Conservation (phyloP, 2,797 vertebrate species). For the Centropyge bicolor region DNA sequence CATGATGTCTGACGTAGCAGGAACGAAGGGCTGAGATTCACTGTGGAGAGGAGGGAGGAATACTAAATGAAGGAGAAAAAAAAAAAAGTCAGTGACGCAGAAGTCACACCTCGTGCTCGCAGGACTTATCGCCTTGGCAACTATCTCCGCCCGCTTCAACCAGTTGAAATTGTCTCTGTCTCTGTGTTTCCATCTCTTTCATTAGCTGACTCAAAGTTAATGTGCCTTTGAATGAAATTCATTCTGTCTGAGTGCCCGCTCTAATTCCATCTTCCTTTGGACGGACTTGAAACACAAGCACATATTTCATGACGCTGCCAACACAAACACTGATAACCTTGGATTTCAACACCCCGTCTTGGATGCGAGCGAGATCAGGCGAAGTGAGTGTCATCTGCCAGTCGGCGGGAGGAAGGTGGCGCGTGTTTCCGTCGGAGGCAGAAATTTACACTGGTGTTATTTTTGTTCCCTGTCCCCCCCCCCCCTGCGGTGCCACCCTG, state of each 20-base stretch:
- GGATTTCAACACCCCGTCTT: constrained; percentile 34
- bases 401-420: constrained; percentile 6
- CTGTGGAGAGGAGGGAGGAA: constrained; percentile 51
- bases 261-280: constrained; percentile 55
- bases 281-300: constrained; percentile 54
- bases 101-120: constrained; percentile 73
- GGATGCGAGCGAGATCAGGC: constrained; percentile 23
- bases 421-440: constrained; percentile 27
- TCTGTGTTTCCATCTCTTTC: constrained; percentile 55
- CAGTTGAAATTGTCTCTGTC: constrained; percentile 56
- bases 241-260: constrained; percentile 53
- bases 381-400: constrained; percentile 36
- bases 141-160: constrained; percentile 59
- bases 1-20: constrained; percentile 53
- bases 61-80: constrained; percentile 46
- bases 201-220: constrained; percentile 76
- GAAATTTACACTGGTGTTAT: constrained; percentile 70
- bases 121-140: constrained; percentile 82
- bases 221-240: constrained; percentile 69
- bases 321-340: constrained; percentile 65
- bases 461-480: constrained; percentile 64
- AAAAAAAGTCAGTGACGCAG: constrained; percentile 54
- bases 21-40: constrained; percentile 14
- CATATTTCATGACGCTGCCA: constrained; percentile 47
- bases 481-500: constrained; percentile 58